Conservation (phyloP, 2,113 vertebrate genomes). For the Malurus alboscapulatus region DNA sequence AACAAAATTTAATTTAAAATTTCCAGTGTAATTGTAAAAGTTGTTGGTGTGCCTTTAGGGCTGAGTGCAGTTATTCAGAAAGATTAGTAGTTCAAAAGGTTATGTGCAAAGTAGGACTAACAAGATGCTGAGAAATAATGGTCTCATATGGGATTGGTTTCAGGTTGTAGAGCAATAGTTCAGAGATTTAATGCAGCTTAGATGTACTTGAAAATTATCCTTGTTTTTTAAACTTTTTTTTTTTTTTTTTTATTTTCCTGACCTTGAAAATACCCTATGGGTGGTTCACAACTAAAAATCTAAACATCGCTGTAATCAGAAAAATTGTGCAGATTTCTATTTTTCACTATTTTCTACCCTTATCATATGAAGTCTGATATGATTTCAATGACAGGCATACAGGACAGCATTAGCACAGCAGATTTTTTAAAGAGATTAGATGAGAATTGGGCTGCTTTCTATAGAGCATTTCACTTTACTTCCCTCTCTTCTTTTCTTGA, state of each 20-base stretch:
- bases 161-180: not conserved
- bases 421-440: slow-evolving; percentile 38
- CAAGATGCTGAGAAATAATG: slow-evolving; percentile 60
- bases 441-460: not conserved
- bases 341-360: slow-evolving; percentile 15
- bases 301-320: slow-evolving; percentile 21
- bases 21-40: slow-evolving; percentile 44
- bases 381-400: not conserved
- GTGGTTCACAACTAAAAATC: slow-evolving; percentile 22
- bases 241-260: not conserved
- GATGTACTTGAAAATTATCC: slow-evolving; percentile 33
- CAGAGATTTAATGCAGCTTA: slow-evolving; percentile 49
- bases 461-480: not conserved
- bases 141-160: slow-evolving; percentile 41
- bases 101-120: slow-evolving; percentile 58
- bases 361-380: not conserved
- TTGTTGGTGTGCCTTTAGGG: not conserved
- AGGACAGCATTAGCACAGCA: not conserved
- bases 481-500: not conserved
- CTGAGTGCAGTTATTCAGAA: slow-evolving; percentile 19
- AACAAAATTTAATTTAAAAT: slow-evolving; percentile 61
- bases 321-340: not conserved
- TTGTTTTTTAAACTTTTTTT: not conserved
- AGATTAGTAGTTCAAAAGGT: slow-evolving; percentile 42
- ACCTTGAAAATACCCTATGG: slow-evolving; percentile 44